Conservation (phyloP, 2,797 vertebrate species). For the Erpetoichthys calabaricus region DNA sequence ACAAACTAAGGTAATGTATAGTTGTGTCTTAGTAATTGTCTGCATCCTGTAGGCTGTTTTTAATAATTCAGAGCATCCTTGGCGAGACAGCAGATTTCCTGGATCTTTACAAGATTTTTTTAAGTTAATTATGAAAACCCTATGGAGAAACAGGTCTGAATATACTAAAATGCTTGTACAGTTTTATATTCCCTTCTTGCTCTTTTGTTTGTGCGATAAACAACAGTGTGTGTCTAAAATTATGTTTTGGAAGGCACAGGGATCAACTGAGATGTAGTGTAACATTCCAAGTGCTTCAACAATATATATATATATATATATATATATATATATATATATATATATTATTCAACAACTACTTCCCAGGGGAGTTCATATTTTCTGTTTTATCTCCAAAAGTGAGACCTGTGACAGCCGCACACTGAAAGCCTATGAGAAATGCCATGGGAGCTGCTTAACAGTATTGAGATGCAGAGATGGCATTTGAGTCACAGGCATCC, state of each 20-base stretch:
- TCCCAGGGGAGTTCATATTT: constrained; percentile 39
- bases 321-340: too few species aligned
- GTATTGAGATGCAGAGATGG: constrained; percentile 40
- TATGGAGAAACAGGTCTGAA: not conserved
- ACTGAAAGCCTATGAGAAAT: constrained; percentile 35
- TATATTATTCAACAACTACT: constrained; percentile 20
- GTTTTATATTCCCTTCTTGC: not conserved
- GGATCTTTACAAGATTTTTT: constrained; percentile 1
- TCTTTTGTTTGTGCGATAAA: constrained; percentile 7
- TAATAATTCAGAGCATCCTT: constrained; percentile 6
- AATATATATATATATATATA: too few species aligned
- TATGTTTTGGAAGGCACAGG: constrained; percentile 16
- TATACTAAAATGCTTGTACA: constrained; percentile 7
- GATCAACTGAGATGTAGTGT: constrained; percentile 23
- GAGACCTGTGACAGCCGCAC: constrained; percentile 37
- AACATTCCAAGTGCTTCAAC: constrained; percentile 24
- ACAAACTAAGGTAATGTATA: constrained; percentile 5
- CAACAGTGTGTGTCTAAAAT: constrained; percentile 2
- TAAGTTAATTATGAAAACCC: not conserved
- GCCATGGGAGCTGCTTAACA: constrained; percentile 38
- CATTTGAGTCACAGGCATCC: constrained; percentile 36
- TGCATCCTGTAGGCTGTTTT: constrained; percentile 6
- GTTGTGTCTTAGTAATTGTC: constrained; percentile 1
- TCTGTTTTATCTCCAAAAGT: constrained; percentile 41
- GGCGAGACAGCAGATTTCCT: constrained; percentile 3